Evolutionary conservation across 2,797 vertebrate species (phyloP).

Genomic region (Coreius guichenoti): DNA sequence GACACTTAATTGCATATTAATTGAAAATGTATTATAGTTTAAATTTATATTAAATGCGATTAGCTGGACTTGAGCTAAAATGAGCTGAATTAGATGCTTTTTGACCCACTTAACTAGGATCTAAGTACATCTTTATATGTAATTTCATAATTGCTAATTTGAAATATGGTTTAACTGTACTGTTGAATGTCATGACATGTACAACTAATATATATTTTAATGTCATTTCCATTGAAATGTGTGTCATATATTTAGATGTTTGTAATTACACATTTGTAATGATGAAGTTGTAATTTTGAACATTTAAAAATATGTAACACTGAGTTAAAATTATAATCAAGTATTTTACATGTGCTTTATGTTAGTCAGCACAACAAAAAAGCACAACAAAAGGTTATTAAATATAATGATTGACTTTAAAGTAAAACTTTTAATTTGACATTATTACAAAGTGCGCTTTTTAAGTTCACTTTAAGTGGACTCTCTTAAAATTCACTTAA

Average conservation of each 20-base stretch:
- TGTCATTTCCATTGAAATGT: background rate
- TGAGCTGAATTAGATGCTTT: background rate
- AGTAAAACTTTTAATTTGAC: background rate
- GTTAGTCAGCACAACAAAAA: constrained; percentile 3
- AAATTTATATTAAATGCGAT: background rate
- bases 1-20: background rate
- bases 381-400: constrained; percentile 1
- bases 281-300: background rate
- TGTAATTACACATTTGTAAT: background rate
- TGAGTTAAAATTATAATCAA: background rate
- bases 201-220: too few species aligned
- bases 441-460: background rate
- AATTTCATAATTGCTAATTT: background rate
- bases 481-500: background rate
- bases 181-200: too few species aligned
- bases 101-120: background rate
- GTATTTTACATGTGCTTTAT: background rate
- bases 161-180: background rate
- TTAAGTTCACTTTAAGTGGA: background rate
- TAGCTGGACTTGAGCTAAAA: background rate
- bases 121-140: background rate
- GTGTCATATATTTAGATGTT: background rate
- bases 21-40: background rate
- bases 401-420: background rate
- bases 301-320: background rate